These are phyloP conservation scores for Acromyrmex heyeri DNA, from an alignment of 1,140 invertebrate genomes.

Conservation along the genomic window DNA sequence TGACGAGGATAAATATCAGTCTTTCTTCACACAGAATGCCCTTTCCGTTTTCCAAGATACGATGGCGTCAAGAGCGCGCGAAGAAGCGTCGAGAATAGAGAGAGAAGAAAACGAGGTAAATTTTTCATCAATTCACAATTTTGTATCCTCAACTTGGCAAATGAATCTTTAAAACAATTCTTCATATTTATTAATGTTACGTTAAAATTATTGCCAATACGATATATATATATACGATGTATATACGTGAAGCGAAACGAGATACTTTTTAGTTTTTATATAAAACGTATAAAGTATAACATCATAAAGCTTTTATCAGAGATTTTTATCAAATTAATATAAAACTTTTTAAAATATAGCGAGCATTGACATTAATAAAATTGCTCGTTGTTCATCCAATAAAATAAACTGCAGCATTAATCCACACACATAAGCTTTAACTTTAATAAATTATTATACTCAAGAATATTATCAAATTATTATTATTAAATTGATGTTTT, in stretches of 20 bases:
- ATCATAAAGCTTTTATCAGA: constrained; percentile 9
- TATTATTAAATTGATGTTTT: too few species aligned
- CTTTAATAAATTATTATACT: not conserved
- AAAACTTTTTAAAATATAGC: not conserved
- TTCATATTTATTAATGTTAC: constrained; percentile 28
- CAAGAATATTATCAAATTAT: too few species aligned
- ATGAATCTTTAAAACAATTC: not conserved
- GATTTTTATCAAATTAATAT: not conserved
- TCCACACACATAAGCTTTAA: not conserved
- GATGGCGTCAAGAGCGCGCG: constrained; percentile 91
- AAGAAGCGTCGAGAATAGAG: constrained; percentile 89
- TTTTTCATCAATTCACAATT: not conserved
- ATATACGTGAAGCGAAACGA: not conserved
- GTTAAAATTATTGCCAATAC: not conserved
- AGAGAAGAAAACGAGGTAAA: constrained; percentile 88
- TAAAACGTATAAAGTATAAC: not conserved
- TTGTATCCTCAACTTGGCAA: not conserved
- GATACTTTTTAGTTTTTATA: not conserved
- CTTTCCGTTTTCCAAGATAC: constrained; percentile 92
- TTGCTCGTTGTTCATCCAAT: not conserved
- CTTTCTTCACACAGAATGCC: constrained; percentile 91
- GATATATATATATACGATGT: not conserved
- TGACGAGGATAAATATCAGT: constrained; percentile 88
- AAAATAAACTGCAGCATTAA: not conserved
- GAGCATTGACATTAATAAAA: not conserved